Conservation (phyloP, 2,113 vertebrate species). For the Himantopus leucocephalus region DNA sequence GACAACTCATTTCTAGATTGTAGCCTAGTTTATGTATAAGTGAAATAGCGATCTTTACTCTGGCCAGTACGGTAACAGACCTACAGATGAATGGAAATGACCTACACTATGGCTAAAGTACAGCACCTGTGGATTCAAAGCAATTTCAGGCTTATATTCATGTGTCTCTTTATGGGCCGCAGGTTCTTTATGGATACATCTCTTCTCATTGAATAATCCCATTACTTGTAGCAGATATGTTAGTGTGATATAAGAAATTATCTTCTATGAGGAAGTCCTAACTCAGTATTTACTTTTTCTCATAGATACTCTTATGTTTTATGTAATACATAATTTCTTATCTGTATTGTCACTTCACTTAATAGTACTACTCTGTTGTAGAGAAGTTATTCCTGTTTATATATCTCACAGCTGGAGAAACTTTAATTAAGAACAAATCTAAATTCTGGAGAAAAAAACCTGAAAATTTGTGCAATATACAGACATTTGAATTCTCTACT, state of each 20-base stretch:
- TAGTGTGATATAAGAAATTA: not conserved
- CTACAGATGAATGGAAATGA: not conserved
- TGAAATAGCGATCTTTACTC: not conserved
- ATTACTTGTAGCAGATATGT: not conserved
- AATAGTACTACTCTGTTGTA: not conserved
- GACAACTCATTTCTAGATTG: not conserved
- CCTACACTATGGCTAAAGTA: not conserved
- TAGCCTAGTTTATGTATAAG: not conserved
- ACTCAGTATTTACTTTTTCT: not conserved
- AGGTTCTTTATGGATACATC: not conserved
- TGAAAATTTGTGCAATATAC: not conserved
- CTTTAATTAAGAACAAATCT: not conserved
- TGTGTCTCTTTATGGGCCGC: not conserved
- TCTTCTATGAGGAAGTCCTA: not conserved
- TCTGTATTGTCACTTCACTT: not conserved
- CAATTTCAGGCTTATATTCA: not conserved
- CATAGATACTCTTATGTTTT: not conserved
- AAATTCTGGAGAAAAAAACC: not conserved
- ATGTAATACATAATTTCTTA: not conserved
- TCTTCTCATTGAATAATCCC: not conserved
- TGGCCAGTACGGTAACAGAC: not conserved
- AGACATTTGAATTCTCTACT: not conserved
- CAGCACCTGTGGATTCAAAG: too few relatives aligned
- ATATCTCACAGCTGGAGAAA: not conserved
- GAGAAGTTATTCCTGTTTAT: not conserved